Conservation (phyloP, 2,797 vertebrate genomes). For the Cynopterus sphinx region DNA sequence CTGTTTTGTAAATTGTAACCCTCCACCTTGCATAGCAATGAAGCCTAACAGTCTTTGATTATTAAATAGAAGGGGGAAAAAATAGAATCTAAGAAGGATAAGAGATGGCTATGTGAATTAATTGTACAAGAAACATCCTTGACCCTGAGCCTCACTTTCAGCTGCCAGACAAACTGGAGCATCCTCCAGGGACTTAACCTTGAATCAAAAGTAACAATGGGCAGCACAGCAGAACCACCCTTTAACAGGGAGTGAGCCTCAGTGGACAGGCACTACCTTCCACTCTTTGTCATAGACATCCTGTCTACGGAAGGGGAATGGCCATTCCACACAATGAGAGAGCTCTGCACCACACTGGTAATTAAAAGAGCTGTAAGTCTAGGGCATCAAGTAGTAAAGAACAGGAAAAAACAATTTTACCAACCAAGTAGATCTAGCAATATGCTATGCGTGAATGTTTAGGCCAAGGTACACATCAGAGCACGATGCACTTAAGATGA, state of each 20-base stretch:
- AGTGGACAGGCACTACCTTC: constrained; percentile 55
- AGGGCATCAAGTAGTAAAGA: neutral
- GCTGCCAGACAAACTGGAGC: neutral
- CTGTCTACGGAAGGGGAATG: constrained; percentile 58
- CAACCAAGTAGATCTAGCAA: neutral
- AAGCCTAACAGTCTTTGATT: neutral
- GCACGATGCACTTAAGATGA: neutral
- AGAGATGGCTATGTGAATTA: neutral
- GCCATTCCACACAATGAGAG: constrained; percentile 51
- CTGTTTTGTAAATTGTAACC: neutral
- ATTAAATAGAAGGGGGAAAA: neutral
- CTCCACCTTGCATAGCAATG: neutral
- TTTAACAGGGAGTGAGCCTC: constrained; percentile 25
- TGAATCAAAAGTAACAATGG: neutral
- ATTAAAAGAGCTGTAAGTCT: constrained; percentile 1
- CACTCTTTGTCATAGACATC: constrained; percentile 71
- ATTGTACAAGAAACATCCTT: constrained; percentile 1
- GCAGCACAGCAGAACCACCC: neutral
- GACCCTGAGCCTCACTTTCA: neutral
- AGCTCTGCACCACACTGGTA: neutral
- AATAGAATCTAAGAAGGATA: neutral
- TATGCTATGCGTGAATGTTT: neutral
- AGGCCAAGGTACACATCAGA: neutral
- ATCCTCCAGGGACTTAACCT: neutral
- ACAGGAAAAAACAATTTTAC: neutral